Percentiles rank a stretch among this genome's conserved stretches.
Evolutionary conservation across 2,113 vertebrate species (phyloP).

Genomic region (Sorex araneus): DNA sequence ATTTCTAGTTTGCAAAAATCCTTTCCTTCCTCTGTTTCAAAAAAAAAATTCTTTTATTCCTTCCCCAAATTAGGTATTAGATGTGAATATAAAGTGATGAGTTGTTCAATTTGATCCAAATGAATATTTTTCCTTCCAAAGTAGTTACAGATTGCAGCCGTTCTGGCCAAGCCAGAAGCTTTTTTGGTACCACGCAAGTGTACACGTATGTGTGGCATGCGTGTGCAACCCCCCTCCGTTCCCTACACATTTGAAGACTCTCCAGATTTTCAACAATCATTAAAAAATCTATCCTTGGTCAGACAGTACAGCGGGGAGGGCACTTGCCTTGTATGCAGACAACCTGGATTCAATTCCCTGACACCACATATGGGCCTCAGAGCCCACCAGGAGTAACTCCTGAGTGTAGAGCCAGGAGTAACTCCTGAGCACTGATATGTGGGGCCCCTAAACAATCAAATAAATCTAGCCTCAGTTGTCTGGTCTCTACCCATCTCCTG

Average conservation of each 20-base stretch:
- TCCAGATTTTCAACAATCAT: slow-evolving; percentile 3
- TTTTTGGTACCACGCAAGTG: slow-evolving; percentile 39
- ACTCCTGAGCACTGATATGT: no score
- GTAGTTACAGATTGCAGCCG: slow-evolving; percentile 64
- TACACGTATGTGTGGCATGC: background rate
- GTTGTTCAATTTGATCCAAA: slow-evolving; percentile 73
- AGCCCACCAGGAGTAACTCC: no score
- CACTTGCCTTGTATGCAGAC: no score
- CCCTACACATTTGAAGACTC: background rate
- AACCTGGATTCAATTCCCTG: no score
- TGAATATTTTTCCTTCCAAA: slow-evolving; percentile 71
- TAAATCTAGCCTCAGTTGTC: slow-evolving; percentile 16
- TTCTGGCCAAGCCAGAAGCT: slow-evolving; percentile 64
- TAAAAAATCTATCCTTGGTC: no score
- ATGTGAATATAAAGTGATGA: slow-evolving; percentile 57
- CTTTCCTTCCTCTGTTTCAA: slow-evolving; percentile 37
- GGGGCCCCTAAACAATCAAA: no score
- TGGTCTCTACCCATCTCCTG: background rate
- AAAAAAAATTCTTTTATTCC: background rate
- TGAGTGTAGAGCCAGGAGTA: no score
- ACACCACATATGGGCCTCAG: no score
- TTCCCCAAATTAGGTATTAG: slow-evolving; percentile 69
- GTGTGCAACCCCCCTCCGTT: accelerated
- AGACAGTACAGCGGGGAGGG: no score
- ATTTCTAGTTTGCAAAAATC: slow-evolving; percentile 12